Evolutionary conservation across 64 coral and sea anemone species (phyloP), one percentile per base, ranked within the genome.

Genomic region (Stichodactyla helianthus): DNA sequence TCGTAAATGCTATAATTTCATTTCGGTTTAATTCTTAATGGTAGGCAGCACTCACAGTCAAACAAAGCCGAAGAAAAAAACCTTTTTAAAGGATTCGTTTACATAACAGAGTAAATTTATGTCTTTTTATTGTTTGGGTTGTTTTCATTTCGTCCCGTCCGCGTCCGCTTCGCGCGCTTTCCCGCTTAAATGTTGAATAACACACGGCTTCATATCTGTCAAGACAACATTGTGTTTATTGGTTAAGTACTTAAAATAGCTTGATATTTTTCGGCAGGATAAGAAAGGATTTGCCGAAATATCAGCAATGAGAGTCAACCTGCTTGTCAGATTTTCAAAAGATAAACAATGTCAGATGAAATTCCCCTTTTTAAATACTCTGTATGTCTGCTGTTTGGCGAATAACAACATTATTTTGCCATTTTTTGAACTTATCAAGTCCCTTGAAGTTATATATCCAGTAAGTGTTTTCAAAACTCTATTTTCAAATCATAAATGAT

Each of bases 81-180:
- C 62, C 62, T 13, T 65, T 65, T 65, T 22, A 65, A 65, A 65
- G 62, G 62, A 65, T 65, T 65, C 62, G 62, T 65, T 65, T 65
- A 65, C 62, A 65, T n/a, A 65, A 65, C 62, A 65, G 19, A n/a
- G 62, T n/a, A 62, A 62, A 62, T 62, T 20, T 62, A 62, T 62
- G 59, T 62, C 59, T 65, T 6, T 18, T 6, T 65, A n/a, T 23
- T 65, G 62, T 65, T 65, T 65, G 19, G 62, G 7, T 65, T 65
- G 20, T 65, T 20, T 65, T 65, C 22, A n/a, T 65, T 65, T n/a
- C 19, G 11, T 65, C 62, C 19, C 62, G 22, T 65, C 18, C 62
- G 62, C 62, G 62, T 65, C 18, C 62, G 62, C 62, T 18, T 59
- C 56, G 18, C 62, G 62, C 62, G 62, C 62, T 65, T 65, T 65